Base-by-base conservation (phyloP, 2,888 invertebrate genomes). In the Phasia obesa region DNA sequence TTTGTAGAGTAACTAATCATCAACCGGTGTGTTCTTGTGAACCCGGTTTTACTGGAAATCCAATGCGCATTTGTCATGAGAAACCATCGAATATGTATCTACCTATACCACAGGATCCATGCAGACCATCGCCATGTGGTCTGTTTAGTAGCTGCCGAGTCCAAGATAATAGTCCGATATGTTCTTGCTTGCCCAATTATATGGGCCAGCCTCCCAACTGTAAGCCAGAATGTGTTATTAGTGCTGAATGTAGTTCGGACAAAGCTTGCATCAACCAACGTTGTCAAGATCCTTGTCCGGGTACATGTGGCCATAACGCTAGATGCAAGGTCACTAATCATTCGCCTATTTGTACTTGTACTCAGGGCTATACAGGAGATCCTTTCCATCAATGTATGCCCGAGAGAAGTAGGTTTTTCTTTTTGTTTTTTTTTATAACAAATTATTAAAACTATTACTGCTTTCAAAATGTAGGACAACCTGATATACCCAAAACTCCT, bases 1-100 rank as follows among this genome's bases (percentile, higher is more conserved):
- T 95, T 90, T 97, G 97, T 90, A 94, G 94, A 70, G 96, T 97
- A 2, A 93, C 94, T 86, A 96, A 97, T 90, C 97, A 97, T 90
- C 94, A 95, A 69, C 96, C 97, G 4, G 94, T 94, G 31, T 97
- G 97, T 88, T 93, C 93, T 65, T 97, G 97, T 90, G 88, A 94
- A 60, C 91, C 93, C 53, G 96, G 95, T 85, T 95, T 94, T 88
- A 95, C 94, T 81, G 97, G 97, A 90, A 95, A 96, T 92, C 95
- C 97, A 13, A 93, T 95, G 86, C 92, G 93, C 78, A 94, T 95
- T 75, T 97, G 97, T 89, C 94, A 95, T 86, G 90, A 92, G 70
- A 91, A 92, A 86, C 93, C 92, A 81, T 87, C 89, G 87, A 89
- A 89, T 85, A 89, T 88, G 89, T 89, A 90, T 81, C 85, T 90